Base-by-base conservation (phyloP, 1,140 invertebrate genomes). In the Drosophila elegans region DNA sequence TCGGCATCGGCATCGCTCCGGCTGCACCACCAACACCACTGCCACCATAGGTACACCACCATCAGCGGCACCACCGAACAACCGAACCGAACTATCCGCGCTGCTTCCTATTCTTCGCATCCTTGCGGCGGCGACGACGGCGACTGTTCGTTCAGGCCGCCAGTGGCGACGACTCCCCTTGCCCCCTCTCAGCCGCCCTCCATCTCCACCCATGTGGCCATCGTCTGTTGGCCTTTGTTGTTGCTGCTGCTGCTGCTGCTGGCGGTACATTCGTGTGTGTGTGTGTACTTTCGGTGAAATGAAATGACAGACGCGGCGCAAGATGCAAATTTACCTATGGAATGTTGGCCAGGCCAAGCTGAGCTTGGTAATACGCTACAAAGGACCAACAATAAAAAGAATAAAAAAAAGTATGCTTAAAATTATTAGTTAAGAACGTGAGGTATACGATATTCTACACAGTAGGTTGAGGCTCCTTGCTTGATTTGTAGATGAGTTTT, bases 261-360 rank as follows among this genome's bases (percentile, higher is more conserved):
- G 78, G 44, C 34, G 62, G 60, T 66, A 46, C 69, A 46, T 36
- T 49, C 61, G 54, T 48, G 55, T 32, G 29, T 32, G 29, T 77
- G 61, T 82, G 76, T 85, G 81, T 85, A 84, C 81, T 85, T 86
- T 86, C 78, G 79, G 84, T 80, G 84, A 89, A 88, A 86, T 86
- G 82, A 86, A 86, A 88, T 88, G 84, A 88, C 84, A 88, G 84
- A 84, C 84, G 78, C 84, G 77, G 53, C 84, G 62, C 84, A 83
- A 88, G 84, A 88, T 88, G 84, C 84, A 88, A 88, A 89, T 89
- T 89, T 89, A 84, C 55, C 84, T 84, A 89, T 89, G 84, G 84
- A 89, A 84, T 89, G 84, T 72, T 48, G 63, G 72, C 48, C 64
- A 51, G 61, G 63, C 71, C 36, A 52, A 54, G 38, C 21, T 25